Percentiles rank a stretch among this genome's conserved stretches.
phyloP scores from a whole-genome alignment of 1,140 invertebrate species.

The Oryctes rhinoceros region DNA sequence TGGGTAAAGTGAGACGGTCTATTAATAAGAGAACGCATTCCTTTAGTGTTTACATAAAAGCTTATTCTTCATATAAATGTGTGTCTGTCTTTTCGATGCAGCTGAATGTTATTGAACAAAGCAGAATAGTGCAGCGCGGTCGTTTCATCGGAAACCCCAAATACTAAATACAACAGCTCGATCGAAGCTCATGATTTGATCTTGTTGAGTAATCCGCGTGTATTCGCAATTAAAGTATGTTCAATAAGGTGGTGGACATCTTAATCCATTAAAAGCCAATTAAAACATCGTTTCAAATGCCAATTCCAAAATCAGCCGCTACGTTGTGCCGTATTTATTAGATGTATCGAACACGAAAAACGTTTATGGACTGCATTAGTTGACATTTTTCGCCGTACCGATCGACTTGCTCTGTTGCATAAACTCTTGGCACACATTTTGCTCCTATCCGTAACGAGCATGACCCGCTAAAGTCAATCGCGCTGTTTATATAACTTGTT shows the following conservation, averaged over 20 bases:
- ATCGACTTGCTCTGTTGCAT: conserved; percentile 2
- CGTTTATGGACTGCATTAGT: not conserved
- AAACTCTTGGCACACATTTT: conserved; percentile 33
- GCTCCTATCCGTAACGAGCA: conserved; percentile 15
- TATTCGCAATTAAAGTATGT: not conserved
- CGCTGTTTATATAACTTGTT: conserved; percentile 16
- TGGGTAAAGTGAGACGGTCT: too few relatives aligned
- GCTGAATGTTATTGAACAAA: too few relatives aligned
- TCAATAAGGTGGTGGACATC: not conserved
- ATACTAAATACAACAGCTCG: too few relatives aligned
- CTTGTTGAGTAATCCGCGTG: too few relatives aligned
- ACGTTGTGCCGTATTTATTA: not conserved
- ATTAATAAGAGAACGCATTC: too few relatives aligned
- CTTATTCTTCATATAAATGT: too few relatives aligned
- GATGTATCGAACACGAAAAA: not conserved
- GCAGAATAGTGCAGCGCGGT: too few relatives aligned
- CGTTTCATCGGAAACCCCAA: too few relatives aligned
- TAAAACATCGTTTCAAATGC: conserved; percentile 2
- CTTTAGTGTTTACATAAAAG: too few relatives aligned
- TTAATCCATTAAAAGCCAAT: not conserved
- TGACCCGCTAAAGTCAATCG: conserved; percentile 32
- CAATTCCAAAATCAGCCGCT: not conserved
- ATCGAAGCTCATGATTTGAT: too few relatives aligned
- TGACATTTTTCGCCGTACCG: conserved; percentile 16
- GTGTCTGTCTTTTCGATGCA: too few relatives aligned